Base-by-base conservation (phyloP, 1,140 invertebrate genomes). In the Drosophila fuyamai region DNA sequence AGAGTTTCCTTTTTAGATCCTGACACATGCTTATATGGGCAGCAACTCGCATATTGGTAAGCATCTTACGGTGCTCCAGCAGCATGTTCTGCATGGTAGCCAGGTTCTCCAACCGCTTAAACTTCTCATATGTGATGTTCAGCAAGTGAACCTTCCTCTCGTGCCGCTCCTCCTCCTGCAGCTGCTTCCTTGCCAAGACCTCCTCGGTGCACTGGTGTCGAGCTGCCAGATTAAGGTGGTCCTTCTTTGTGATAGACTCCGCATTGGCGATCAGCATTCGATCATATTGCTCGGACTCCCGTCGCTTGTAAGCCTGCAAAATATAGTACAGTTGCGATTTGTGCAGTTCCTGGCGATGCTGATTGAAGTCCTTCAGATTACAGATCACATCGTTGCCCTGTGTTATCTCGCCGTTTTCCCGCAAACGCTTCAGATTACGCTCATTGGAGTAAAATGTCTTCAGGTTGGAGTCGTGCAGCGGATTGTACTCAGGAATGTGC, bases 361-460 rank as follows among this genome's bases (percentile, higher is more conserved):
- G 74, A 65, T 92, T 92, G 35, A 92, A 92, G 36, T 92, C 91
- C 61, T 91, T 92, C 2, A 92, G 58, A 51, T 84, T 92, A 16
- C 91, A 92, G 0, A 92, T 92, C 1, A 92, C 91, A 68, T 92
- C 90, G 47, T 92, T 92, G 5, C 81, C 55, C 44, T 90, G 46
- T 0, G 91, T 92, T 23, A 92, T 92, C 35, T 91, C 83, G 0
- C 90, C 88, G 40, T 92, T 92, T 59, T 91, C 72, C 4, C 85
- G 59, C 32, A 92, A 43, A 2, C 90, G 79, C 67, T 92, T 84
- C 6, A 92, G 46, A 70, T 92, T 92, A 0, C 79, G 67, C 54
- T 92, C 82, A 41, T 83, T 91, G 0, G 84, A 76, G 44, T 92
- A 92, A 48, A 88, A 92, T 1, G 76, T 88, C 67, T 80, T 88